Conservation (phyloP, 2,113 vertebrate genomes). For the Aramus guarauna region DNA sequence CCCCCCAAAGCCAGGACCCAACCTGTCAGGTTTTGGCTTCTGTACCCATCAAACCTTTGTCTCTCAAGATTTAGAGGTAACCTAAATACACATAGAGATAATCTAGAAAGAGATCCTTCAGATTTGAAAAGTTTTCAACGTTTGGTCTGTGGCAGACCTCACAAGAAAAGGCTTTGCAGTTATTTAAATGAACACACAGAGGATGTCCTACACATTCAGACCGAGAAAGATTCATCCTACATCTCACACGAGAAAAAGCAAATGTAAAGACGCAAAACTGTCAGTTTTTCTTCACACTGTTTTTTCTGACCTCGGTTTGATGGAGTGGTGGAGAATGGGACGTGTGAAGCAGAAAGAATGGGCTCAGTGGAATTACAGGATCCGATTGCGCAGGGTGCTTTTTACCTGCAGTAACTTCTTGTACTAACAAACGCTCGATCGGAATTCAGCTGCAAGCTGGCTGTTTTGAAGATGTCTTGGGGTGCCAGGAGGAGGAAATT, state of each 20-base stretch:
- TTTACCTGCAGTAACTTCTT: not conserved
- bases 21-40: not conserved
- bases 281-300: fast-evolving
- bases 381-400: not conserved
- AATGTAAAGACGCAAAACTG: not conserved
- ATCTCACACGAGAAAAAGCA: not conserved
- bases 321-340: fast-evolving
- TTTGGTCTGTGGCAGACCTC: not conserved
- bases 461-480: not conserved
- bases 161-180: not conserved
- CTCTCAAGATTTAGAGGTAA: not conserved
- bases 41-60: not conserved
- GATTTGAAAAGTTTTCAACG: not conserved
- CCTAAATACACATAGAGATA: fast-evolving
- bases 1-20: not conserved
- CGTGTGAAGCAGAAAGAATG: not conserved
- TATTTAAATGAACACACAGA: not conserved
- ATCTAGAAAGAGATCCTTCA: not conserved
- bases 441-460: not conserved
- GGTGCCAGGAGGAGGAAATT: not conserved
- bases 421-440: not conserved
- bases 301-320: not conserved
- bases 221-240: not conserved
- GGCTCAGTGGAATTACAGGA: not conserved
- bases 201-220: not conserved